Evolutionary conservation across 1,140 invertebrate species (phyloP).

Genomic region (Stegodyphus dumicola): DNA sequence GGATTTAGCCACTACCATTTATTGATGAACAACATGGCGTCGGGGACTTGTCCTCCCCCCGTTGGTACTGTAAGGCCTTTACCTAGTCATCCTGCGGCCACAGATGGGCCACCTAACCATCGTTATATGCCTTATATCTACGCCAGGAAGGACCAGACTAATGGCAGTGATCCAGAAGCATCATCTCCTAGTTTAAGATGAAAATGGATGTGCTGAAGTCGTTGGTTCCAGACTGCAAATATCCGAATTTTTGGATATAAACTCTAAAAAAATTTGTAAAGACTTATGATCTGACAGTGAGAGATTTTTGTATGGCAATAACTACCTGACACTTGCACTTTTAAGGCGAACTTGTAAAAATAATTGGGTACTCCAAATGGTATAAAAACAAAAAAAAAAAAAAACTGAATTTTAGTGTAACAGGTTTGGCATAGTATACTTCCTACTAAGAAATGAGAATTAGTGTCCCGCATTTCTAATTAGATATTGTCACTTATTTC

Average conservation of each 20-base stretch:
- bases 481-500: no score
- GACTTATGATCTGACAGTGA: no score
- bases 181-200: conserved; percentile 39
- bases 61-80: conserved; percentile 20
- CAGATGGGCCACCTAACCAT: conserved; percentile 21
- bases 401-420: no score
- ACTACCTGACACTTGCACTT: no score
- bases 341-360: no score
- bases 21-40: conserved; percentile 49
- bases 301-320: no score
- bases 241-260: background rate
- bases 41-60: conserved; percentile 24
- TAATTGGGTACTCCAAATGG: no score
- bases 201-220: background rate
- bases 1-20: conserved; percentile 49
- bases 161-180: conserved; percentile 17
- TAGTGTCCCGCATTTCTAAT: no score
- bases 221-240: background rate
- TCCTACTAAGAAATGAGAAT: no score
- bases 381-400: no score
- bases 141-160: conserved; percentile 27
- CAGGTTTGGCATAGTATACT: no score
- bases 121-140: conserved; percentile 53
- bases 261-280: no score
- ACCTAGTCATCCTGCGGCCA: conserved; percentile 32